Evolutionary conservation across 1,140 invertebrate genomes (phyloP), one percentile per base, ranked within the genome.

Genomic region (Leucophenga varia): DNA sequence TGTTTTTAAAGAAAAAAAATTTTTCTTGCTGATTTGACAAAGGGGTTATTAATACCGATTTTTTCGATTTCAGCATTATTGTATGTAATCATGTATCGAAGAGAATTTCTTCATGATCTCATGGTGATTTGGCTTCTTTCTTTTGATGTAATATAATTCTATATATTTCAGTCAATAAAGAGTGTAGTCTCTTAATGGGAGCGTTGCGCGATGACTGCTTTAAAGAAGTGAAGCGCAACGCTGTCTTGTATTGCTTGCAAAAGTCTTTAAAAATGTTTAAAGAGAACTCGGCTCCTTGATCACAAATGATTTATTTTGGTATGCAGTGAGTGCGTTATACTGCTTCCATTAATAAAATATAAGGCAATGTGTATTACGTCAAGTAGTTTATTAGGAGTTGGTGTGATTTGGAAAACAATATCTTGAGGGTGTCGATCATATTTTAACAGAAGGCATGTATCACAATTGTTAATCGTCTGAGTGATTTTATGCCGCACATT

Each of bases 351-450:
- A 20, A 49, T 25, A 2, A 8, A 16, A 31, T 49, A 49, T 14
- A 49, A 17, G 21, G 43, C 47, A 18, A 38, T 38, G 42, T 49
- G 47, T 31, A 49, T 13, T 13, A 49, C 44, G 8, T 40, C 46
- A 9, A 47, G 14, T 9, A 37, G 46, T 41, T 40, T 47, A 13
- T 5, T 9, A 14, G 32, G 47, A 2, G 41, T 49, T 49, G 21
- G 31, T 12, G 47, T 31, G 4, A 21, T 31, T 38, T 49, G 12
- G 36, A 47, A 47, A 10, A n/a, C 18, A 12, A 39, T 3, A 16
- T 39, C 20, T 18, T 8, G 45, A 7, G 36, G 21, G 6, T 47
- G 2, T 35, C 45, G 25, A n/a, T 47, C 45, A 9, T 47, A 38
- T 30, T 47, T 37, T 3, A 31, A 28, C 5, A 35, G 37, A 2